Conservation (phyloP, 2,888 invertebrate genomes). For the Monoplex corrugatus region DNA sequence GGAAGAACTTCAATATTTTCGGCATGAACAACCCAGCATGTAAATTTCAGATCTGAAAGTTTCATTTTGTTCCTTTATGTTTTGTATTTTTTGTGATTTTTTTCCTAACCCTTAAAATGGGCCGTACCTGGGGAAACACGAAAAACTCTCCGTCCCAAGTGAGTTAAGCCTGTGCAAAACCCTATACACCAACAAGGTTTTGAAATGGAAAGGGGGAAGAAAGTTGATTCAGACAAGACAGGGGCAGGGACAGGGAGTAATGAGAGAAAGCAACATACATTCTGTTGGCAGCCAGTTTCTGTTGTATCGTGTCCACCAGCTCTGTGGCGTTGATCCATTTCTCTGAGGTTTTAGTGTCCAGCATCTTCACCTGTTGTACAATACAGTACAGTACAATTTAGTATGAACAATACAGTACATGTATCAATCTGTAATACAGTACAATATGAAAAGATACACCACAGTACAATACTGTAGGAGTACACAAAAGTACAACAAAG, state of each 20-base stretch:
- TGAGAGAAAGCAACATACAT: constrained; percentile 50
- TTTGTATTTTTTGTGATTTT: too few relatives aligned
- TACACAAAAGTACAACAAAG: neutral
- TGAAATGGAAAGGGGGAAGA: too few relatives aligned
- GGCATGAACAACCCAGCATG: too few relatives aligned
- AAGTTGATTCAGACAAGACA: too few relatives aligned
- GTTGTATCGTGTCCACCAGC: constrained; percentile 88
- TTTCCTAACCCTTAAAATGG: too few relatives aligned
- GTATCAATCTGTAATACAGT: neutral
- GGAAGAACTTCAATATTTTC: too few relatives aligned
- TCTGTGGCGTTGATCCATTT: constrained; percentile 86
- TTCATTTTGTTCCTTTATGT: too few relatives aligned
- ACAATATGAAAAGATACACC: neutral
- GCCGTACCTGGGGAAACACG: too few relatives aligned
- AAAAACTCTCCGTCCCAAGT: too few relatives aligned
- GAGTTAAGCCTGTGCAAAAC: too few relatives aligned
- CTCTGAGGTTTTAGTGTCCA: constrained; percentile 83
- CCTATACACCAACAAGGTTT: too few relatives aligned
- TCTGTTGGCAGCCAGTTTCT: constrained; percentile 83
- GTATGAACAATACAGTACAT: neutral
- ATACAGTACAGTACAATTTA: neutral
- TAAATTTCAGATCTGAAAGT: neutral
- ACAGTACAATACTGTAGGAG: neutral
- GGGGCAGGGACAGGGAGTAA: neutral
- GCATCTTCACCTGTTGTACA: neutral